A percentile compares a stretch with the other conserved stretches of the same genome.
Evolutionary conservation across 2,888 invertebrate genomes (phyloP).

Genomic region (Vanessa cardui): DNA sequence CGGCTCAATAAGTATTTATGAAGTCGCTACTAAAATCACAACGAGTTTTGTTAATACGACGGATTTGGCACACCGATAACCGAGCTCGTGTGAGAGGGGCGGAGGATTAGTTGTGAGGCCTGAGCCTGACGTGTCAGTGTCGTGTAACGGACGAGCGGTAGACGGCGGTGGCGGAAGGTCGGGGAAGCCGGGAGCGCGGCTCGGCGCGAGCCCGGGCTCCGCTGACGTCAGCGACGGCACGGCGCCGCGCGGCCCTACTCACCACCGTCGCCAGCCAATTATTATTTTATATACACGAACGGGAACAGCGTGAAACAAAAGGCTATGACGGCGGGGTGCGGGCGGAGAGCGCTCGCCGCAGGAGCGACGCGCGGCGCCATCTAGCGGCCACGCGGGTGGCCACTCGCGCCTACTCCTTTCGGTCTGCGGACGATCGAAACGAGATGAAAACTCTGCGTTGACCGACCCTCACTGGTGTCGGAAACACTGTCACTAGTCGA

Average conservation of each 20-base stretch:
- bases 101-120: constrained; percentile 65
- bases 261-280: constrained; percentile 75
- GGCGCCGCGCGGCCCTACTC: constrained; percentile 73
- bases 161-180: constrained; percentile 78
- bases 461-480: constrained; percentile 63
- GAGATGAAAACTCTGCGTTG: constrained; percentile 70
- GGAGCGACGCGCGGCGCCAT: constrained; percentile 80
- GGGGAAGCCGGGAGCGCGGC: constrained; percentile 75
- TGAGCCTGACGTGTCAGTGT: constrained; percentile 65
- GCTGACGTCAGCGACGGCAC: constrained; percentile 80
- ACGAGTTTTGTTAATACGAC: constrained; percentile 51
- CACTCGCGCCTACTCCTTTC: constrained; percentile 74
- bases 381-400: constrained; percentile 78
- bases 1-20: constrained; percentile 31
- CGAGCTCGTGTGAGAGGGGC: constrained; percentile 58
- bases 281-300: constrained; percentile 78
- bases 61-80: constrained; percentile 60
- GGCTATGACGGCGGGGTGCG: constrained; percentile 74
- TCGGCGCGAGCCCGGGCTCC: constrained; percentile 72
- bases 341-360: constrained; percentile 79
- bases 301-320: constrained; percentile 73
- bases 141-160: constrained; percentile 66
- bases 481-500: constrained; percentile 72
- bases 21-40: constrained; percentile 40
- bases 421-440: constrained; percentile 80